phyloP scores from a whole-genome alignment of 2,888 invertebrate genomes.

The Cistogaster globosa region DNA sequence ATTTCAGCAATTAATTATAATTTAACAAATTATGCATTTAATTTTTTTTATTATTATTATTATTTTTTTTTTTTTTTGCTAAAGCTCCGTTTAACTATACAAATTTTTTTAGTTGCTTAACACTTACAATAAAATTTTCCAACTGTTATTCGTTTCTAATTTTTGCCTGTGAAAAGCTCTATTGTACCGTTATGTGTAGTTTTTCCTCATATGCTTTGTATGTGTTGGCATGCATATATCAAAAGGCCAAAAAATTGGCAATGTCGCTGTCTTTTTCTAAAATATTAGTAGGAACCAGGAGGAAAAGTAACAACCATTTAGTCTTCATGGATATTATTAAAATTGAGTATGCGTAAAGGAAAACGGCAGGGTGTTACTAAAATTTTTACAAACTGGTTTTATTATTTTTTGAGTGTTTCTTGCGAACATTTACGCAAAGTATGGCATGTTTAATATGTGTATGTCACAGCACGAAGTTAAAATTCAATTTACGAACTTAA shows the following conservation, averaged over 20 bases:
- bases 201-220: conserved; percentile 34
- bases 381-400: neutral
- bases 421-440: neutral
- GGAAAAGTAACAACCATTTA: conserved; percentile 11
- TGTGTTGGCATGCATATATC: conserved; percentile 35
- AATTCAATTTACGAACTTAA: neutral
- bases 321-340: neutral
- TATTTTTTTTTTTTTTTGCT: conserved; percentile 56
- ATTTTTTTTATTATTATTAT: conserved; percentile 37
- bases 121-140: conserved; percentile 81
- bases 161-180: conserved; percentile 71
- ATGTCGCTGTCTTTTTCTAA: conserved; percentile 49
- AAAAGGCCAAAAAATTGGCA: conserved; percentile 5
- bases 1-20: conserved; percentile 25
- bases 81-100: conserved; percentile 69
- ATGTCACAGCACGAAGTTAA: neutral
- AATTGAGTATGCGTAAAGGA: conserved; percentile 48
- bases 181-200: conserved; percentile 76
- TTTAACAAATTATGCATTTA: neutral
- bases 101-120: conserved; percentile 72
- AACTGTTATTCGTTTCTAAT: conserved; percentile 79
- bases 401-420: conserved; percentile 1
- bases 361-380: conserved; percentile 48
- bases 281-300: neutral
- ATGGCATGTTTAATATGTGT: neutral